Base-by-base conservation (phyloP, 2,888 invertebrate species). In the Dendrolimus pini region DNA sequence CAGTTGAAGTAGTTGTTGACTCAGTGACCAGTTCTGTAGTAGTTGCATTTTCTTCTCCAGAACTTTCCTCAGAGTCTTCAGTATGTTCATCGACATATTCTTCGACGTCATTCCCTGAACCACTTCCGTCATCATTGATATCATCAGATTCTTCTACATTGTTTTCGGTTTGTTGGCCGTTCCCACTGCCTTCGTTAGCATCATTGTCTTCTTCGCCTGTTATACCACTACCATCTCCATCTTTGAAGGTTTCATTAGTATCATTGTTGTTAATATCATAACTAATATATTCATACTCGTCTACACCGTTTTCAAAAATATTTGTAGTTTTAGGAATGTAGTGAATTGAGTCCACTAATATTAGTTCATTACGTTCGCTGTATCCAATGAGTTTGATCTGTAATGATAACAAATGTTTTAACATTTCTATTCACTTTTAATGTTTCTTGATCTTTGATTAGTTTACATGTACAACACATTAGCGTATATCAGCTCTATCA, bases 331-430 rank as follows among this genome's bases (percentile, higher is more conserved):
- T 61, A 9, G 64, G 60, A 18, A 42, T 57, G 56, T 66, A 71
- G 41, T 56, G 55, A 54, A 72, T 61, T 12, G 71, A 72, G 47
- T 73, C 70, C 41, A 76, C 57, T 62, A 77, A 58, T 55, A 78
- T 62, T 41, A 68, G 60, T 59, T 75, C 72, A 55, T 62, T 63
- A 18, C 64, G 56, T 53, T 61, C 56, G 55, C 66, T 70, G 54
- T 62, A 61, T 59, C 75, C 75, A 56, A 63, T 59, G 56, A 77
- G 61, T 47, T 66, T 68, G 13, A 78, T 66, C 78, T 78, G 69
- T 57, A 75, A 72, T 56, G 55, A 62, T 59, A 59, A 47, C 41
- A 56, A 58, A 54, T 47, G 13, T 54, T 54, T 55, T 53, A 42
- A 54, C 52, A 42, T 47, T 47, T 47, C 12, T 47, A 47, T 47